Evolutionary conservation across 2,888 invertebrate genomes (phyloP), one percentile per base, ranked within the genome.

Genomic region (Camptogramma bilineatum): DNA sequence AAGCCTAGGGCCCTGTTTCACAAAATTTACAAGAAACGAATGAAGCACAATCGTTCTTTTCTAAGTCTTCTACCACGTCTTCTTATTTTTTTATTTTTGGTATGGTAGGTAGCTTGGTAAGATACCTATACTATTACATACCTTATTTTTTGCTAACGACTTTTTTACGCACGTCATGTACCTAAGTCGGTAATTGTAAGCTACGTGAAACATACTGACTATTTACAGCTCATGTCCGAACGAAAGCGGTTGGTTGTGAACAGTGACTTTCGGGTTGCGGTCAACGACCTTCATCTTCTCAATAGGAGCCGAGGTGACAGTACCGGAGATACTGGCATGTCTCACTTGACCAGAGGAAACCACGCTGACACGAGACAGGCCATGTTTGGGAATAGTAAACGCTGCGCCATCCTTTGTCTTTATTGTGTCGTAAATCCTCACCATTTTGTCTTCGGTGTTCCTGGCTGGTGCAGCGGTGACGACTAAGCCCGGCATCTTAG

Each of bases 361-460:
- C 0, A 57, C 81, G 59, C 79, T 76, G 7, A 87, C 80, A 4
- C 90, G 81, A 60, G 84, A 76, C 18, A 91, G 75, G 51, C 77
- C 87, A 62, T 92, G 90, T 70, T 92, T 91, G 0, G 90, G 91
- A 42, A 93, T 85, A 16, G 88, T 87, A 71, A 91, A 90, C 0
- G 91, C 75, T 2, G 88, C 50, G 10, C 60, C 60, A 17, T 65
- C 90, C 74, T 88, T 91, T 31, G 84, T 78, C 67, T 87, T 90
- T 31, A 91, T 80, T 50, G 82, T 85, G 70, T 92, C 91, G 73
- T 92, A 93, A 63, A 93, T 87, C 56, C 93, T 85, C 51, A 92
- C 88, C 21, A 92, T 77, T 74, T 91, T 91, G 76, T 81, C 87
- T 8, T 83, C 82, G 64, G 82, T 75, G 42, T 69, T 47, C 16